Base-by-base conservation (phyloP, 2,888 invertebrate genomes). In the Petrolisthes manimaculis region DNA sequence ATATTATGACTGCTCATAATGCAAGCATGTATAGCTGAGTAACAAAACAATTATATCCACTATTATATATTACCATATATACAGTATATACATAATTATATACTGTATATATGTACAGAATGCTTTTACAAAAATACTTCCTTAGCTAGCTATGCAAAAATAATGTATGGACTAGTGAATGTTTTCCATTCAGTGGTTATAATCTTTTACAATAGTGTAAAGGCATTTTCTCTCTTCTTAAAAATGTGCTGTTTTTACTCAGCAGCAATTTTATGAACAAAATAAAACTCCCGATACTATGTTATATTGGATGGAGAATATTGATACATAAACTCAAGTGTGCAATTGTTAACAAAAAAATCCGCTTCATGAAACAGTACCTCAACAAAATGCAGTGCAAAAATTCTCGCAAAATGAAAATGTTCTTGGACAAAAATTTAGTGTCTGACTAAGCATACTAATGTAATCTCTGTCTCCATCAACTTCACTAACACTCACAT, bases 81-180 rank as follows among this genome's bases (percentile, higher is more conserved):
- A 74, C 56, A 67, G 21, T 69, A 83, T 71, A 71, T 53, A 56
- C 37, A 71, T 53, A n/a, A n/a, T n/a, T n/a, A 83, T 83, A 61
- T 78, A 14, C 21, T 67, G n/a, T 67, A 67, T 67, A 67, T 67
- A 67, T 79, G 21, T 83, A 74, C 55, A 24, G 74, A 83, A 18
- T 75, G 75, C 74, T 56, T 84, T 55, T 78, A 78, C 78, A 86
- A 80, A 86, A 86, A 37, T 55, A 24, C 37, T 74, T 56, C 74
- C n/a, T 85, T 79, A 80, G 69, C 86, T 86, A 81, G 54, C 86
- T 86, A 86, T 80, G 86, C 71, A 86, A 86, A 86, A 86, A 81
- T 86, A 83, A 71, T 83, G 71, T 83, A 81, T 74, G 80, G 86
- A 86, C 86, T 86, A 86, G 86, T 81, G 78, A 84, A 84, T 81